Conservation (phyloP, 2,797 vertebrate genomes). For the Macropus fuliginosus region DNA sequence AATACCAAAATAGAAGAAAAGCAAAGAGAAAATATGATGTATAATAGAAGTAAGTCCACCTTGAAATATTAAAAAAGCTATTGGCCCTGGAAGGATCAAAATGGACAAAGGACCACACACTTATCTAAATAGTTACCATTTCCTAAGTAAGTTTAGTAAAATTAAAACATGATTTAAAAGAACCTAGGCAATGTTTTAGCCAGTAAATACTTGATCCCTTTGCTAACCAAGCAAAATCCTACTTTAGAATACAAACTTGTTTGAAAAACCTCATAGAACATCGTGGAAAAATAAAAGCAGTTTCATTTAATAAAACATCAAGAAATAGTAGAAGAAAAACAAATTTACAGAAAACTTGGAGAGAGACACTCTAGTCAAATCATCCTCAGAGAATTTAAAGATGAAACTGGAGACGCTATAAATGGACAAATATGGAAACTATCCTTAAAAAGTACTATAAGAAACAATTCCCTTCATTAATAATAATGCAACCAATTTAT, state of each 20-base stretch:
- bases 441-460: background rate
- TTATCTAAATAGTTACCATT: background rate
- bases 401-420: background rate
- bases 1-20: background rate
- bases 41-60: background rate
- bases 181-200: background rate
- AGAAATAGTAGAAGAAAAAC: background rate
- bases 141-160: background rate
- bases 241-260: background rate
- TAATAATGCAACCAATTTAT: background rate
- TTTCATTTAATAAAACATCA: background rate
- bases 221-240: background rate
- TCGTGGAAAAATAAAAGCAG: background rate
- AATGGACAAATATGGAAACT: background rate
- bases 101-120: background rate
- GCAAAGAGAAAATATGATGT: background rate
- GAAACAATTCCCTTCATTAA: background rate
- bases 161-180: background rate
- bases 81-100: background rate
- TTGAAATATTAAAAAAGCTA: background rate
- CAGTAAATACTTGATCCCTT: background rate
- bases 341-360: background rate
- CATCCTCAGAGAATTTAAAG: background rate
- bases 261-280: background rate
- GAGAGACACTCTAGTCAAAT: background rate